Base-by-base conservation (phyloP, 2,888 invertebrate species). In the Hecatera dysodea region DNA sequence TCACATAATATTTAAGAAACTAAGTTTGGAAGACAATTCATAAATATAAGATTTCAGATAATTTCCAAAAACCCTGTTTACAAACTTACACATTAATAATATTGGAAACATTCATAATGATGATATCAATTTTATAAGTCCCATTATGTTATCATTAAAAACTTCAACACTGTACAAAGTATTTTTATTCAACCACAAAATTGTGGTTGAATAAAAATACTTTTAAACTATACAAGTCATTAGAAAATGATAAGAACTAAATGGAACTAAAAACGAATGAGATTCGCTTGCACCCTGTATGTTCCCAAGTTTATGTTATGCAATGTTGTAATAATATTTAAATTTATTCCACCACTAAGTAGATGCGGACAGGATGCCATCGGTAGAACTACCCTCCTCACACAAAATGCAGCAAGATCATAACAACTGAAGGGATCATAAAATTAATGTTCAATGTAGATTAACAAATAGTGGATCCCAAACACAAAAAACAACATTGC, bases 201-300 rank as follows among this genome's bases (percentile, higher is more conserved):
- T 76, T 62, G 70, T 78, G 74, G 78, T 78, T 53, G 9, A 17
- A 19, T 17, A 22, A 48, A 11, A 27, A 24, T 48, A 50, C 0
- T 55, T 36, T 36, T n/a, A 8, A 50, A 48, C 42, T 60, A 39
- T 42, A 5, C 24, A 50, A 50, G 39, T 67, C 36, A 77, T 73
- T 64, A 63, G 59, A 19, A 44, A 44, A 53, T 63, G 29, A 55
- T 60, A 72, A 60, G 22, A 52, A 50, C 22, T 44, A 36, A 53
- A 44, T n/a, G n/a, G n/a, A n/a, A n/a, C n/a, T 36, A 12, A 44
- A 46, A 48, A n/a, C n/a, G 4, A 72, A 50, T 62, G 61, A 66
- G 33, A 65, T 52, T 36, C 27, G 17, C 9, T 36, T 55, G 48
- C 42, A 67, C 55, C 48, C 42, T 73, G 60, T 61, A 42, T 11